Base-by-base conservation (phyloP, 2,888 invertebrate genomes). In the Ormyrus thymus region DNA sequence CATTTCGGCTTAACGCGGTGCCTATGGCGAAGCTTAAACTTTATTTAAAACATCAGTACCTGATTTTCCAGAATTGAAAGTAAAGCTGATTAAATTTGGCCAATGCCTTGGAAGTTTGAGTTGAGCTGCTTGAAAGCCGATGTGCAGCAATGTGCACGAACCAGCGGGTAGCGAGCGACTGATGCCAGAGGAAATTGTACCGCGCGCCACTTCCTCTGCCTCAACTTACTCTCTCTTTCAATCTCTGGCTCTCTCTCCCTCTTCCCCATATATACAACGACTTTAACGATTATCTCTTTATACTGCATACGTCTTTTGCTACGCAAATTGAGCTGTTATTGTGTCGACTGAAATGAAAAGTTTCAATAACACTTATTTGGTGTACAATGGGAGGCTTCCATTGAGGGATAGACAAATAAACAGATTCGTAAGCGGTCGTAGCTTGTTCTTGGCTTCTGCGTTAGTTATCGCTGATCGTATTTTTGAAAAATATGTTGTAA, bases 121-220 rank as follows among this genome's bases (percentile, higher is more conserved):
- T 48, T 48, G n/a, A 13, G 55, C 29, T 43, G 53, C 7, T 56
- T 48, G 66, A 66, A 66, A 66, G 45, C 7, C 53, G 13, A 13
- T 15, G 50, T 10, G 11, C 29, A 9, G 45, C 45, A 65, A 10
- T 65, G 50, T 15, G 6, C 51, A 50, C 61, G 61, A 48, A 55
- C 13, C 71, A 48, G 11, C 53, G 59, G 48, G 53, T 50, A 61
- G 13, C n/a, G 46, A 68, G 68, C 66, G 66, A 78, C 77, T 78
- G 77, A 72, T 61, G 72, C n/a, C 53, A 66, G 68, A 72, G 72
- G 72, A 78, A 78, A 78, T 68, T 73, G 72, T 78, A 73, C 61
- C 58, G 56, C 15, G 48, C 15, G 29, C 7, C 66, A 73, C 73
- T 68, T 78, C 72, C 72, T 55, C 55, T 73, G 45, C 46, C 46